Conservation (phyloP, 2,113 vertebrate genomes). For the Epinephelus lanceolatus region DNA sequence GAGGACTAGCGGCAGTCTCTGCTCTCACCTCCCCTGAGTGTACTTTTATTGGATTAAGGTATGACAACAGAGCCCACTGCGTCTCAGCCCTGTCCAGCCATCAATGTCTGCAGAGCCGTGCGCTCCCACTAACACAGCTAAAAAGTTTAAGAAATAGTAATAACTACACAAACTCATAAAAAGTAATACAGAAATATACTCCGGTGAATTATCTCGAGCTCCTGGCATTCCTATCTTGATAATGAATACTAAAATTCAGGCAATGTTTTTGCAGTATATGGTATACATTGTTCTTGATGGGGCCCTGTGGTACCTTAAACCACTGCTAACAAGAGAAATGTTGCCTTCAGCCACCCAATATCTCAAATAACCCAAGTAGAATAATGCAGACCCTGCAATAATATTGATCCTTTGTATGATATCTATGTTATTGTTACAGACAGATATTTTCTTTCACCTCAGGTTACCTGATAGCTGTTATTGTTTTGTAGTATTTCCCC, state of each 20-base stretch:
- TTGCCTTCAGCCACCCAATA: slow-evolving; percentile 46
- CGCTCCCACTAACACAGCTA: background rate
- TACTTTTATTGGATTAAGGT: slow-evolving; percentile 31
- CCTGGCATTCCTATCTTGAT: background rate
- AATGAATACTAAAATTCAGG: slow-evolving; percentile 10
- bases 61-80: background rate
- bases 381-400: slow-evolving; percentile 23
- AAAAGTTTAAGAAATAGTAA: slow-evolving; percentile 12
- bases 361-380: slow-evolving; percentile 28
- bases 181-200: background rate
- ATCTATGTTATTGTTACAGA: slow-evolving; percentile 32
- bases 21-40: slow-evolving; percentile 22
- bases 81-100: background rate
- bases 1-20: background rate
- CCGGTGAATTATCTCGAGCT: slow-evolving; percentile 3
- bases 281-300: slow-evolving; percentile 13
- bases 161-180: background rate
- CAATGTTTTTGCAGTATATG: background rate
- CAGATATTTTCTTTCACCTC: slow-evolving; percentile 35
- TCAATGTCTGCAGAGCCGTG: background rate
- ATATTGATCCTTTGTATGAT: slow-evolving; percentile 57
- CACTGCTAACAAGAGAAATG: slow-evolving; percentile 25
- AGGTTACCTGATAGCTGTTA: slow-evolving; percentile 39
- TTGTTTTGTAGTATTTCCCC: slow-evolving; percentile 30
- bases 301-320: slow-evolving; percentile 27